Base-by-base conservation (phyloP, 2,888 invertebrate genomes). In the Cryptophagus acutangulus region DNA sequence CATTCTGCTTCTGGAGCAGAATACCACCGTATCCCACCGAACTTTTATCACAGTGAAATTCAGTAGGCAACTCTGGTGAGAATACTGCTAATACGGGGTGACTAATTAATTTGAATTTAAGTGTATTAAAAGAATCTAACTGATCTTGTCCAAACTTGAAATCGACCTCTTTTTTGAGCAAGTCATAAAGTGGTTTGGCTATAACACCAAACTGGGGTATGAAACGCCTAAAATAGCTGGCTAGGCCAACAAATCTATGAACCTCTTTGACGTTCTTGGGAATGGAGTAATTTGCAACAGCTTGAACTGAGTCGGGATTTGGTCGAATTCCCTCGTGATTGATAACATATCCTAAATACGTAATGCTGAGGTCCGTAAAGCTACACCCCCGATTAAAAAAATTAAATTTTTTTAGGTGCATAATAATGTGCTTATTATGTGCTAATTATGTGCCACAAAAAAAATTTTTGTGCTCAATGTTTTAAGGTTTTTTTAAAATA, bases 11-110 rank as follows among this genome's bases (percentile, higher is more conserved):
- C 41, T 66, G 65, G 20, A 66, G 12, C 10, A 65, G 37, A 4
- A 63, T 51, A 1, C 54, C 52, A 1, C 60, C 64, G 38, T 51
- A 63, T 1, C 63, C 63, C 3, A 41, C 9, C 1, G 52, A 37
- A 36, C 58, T 59, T 1, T 60, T 63, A 43, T 66, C 63, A 13
- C 59, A 61, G 37, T 65, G 63, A 20, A 66, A 37, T 40, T 66
- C 55, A 1, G 63, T 65, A 20, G 55, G 49, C 16, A 48, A 40
- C 6, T 38, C 28, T 1, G 57, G 58, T 17, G 55, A 49, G 38
- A 59, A 69, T 9, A 65, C 43, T 5, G 45, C 36, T 14, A 65
- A 47, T 16, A 61, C 47, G n/a, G 61, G 63, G 26, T 49, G 28
- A 4, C 35, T 17, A 3, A 39, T 25, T 17, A 63, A 41, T 15